Conservation (phyloP, 2,113 vertebrate species). For the Tachycineta bicolor region DNA sequence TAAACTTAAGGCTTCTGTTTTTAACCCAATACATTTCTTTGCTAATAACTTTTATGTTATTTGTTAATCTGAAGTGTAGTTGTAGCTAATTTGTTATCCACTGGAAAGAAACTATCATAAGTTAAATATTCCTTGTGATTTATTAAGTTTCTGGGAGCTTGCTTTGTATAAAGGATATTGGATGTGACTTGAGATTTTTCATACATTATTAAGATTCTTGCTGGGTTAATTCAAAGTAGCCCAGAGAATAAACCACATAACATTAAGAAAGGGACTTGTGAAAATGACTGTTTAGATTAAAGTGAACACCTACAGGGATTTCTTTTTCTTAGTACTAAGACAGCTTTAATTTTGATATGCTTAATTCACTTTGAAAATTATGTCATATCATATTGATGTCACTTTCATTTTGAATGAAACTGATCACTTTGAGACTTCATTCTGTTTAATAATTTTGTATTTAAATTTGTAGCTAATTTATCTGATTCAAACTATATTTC, state of each 20-base stretch:
- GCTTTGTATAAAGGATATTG: neutral
- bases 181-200: neutral
- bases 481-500: neutral
- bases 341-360: neutral
- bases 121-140: neutral
- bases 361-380: neutral
- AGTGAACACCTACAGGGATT: neutral
- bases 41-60: neutral
- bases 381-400: neutral
- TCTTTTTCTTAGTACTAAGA: neutral
- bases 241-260: neutral
- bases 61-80: neutral
- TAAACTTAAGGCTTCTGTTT: neutral
- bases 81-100: neutral
- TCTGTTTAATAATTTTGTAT: neutral
- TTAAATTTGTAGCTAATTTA: neutral
- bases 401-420: neutral
- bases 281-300: neutral
- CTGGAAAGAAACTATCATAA: neutral
- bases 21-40: neutral
- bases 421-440: neutral
- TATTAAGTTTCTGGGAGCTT: neutral
- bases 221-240: neutral
- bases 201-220: neutral
- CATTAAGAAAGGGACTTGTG: neutral